Conservation (phyloP, 2,888 invertebrate species). For the Cephus rjabovi region DNA sequence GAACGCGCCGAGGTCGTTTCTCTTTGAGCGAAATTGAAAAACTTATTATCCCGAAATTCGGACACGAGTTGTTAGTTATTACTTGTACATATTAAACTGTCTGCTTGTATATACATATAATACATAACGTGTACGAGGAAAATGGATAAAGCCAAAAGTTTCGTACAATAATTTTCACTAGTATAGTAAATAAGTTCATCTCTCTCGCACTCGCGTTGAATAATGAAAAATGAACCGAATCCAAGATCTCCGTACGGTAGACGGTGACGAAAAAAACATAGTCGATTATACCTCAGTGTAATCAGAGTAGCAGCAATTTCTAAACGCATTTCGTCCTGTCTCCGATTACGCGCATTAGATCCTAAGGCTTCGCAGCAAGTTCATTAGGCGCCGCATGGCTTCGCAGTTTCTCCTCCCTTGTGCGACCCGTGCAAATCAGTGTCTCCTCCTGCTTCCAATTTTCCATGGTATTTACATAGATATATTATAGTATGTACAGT, state of each 20-base stretch:
- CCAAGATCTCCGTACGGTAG: too few relatives aligned
- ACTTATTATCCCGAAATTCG: not conserved
- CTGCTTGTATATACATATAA: not conserved
- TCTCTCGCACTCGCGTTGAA: too few relatives aligned
- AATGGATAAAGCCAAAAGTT: too few relatives aligned
- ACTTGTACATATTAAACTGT: not conserved
- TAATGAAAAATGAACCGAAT: too few relatives aligned
- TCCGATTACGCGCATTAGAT: slow-evolving; percentile 34
- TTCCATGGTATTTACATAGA: not conserved
- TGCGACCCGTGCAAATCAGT: slow-evolving; percentile 2
- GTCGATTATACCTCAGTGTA: not conserved
- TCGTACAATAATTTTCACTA: too few relatives aligned
- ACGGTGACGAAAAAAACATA: not conserved
- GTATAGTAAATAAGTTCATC: too few relatives aligned
- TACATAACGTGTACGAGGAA: too few relatives aligned
- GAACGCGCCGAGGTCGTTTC: not conserved
- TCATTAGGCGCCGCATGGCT: slow-evolving; percentile 29
- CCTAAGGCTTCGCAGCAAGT: slow-evolving; percentile 37
- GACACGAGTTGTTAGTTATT: not conserved
- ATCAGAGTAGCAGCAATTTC: slow-evolving; percentile 6
- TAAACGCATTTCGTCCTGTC: slow-evolving; percentile 14
- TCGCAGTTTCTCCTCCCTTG: not conserved
- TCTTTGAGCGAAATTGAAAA: not conserved
- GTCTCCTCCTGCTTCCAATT: not conserved
- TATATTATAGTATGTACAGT: not conserved